Conservation (phyloP, 2,888 invertebrate genomes). For the Drosophila helvetica region DNA sequence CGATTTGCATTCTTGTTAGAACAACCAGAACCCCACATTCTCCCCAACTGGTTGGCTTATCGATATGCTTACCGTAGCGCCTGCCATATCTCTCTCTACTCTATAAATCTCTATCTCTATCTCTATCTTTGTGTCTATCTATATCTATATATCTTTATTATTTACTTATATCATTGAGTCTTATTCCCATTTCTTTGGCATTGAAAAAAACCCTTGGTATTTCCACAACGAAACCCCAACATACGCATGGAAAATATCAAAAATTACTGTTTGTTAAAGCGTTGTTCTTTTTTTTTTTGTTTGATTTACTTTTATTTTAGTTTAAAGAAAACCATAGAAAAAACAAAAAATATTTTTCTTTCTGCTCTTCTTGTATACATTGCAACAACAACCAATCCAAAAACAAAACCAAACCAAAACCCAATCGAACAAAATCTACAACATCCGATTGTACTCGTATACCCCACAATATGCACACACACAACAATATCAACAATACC, state of each 20-base stretch:
- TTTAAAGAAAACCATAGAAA: constrained; percentile 71
- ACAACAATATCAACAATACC: constrained; percentile 40
- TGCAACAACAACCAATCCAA: constrained; percentile 62
- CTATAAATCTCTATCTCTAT: constrained; percentile 5
- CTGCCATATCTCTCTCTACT: constrained; percentile 31
- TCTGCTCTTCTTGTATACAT: constrained; percentile 81
- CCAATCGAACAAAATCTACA: constrained; percentile 63
- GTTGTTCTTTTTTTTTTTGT: constrained; percentile 76
- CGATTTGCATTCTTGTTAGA: constrained; percentile 10
- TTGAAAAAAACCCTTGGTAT: constrained; percentile 56
- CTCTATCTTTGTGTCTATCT: constrained; percentile 11
- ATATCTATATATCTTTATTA: constrained; percentile 1
- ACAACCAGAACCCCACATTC: constrained; percentile 29
- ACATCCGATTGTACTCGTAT: constrained; percentile 32
- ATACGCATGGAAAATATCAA: constrained; percentile 81
- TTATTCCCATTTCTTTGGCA: constrained; percentile 21
- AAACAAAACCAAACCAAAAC: constrained; percentile 33
- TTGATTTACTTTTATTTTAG: constrained; percentile 75
- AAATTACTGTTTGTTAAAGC: constrained; percentile 75
- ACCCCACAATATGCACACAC: constrained; percentile 36
- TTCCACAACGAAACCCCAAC: constrained; percentile 70
- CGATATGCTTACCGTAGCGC: constrained; percentile 59
- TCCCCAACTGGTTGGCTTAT: constrained; percentile 47
- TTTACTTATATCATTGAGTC: constrained; percentile 9
- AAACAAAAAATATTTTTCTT: constrained; percentile 75